These are phyloP conservation scores for Nasonia longicornis DNA, from an alignment of 1,140 invertebrate genomes.

Conservation along the genomic window DNA sequence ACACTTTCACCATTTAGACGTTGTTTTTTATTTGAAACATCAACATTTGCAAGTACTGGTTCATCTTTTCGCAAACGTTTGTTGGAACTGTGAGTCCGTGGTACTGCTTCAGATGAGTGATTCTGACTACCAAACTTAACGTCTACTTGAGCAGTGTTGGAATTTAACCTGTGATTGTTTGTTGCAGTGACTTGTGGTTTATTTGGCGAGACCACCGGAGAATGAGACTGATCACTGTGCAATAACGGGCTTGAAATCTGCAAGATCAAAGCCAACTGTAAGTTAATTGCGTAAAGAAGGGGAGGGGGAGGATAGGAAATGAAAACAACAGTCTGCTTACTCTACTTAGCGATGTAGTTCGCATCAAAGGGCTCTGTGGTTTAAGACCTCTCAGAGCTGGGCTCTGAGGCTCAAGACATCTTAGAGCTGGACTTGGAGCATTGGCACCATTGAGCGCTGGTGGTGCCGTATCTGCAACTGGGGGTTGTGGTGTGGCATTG, in stretches of 20 bases:
- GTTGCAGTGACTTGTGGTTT: slow-evolving; percentile 55
- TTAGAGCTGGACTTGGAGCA: slow-evolving; percentile 61
- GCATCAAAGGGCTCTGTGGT: slow-evolving; percentile 65
- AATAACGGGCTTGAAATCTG: slow-evolving; percentile 64
- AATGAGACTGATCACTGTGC: slow-evolving; percentile 64
- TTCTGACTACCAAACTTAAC: slow-evolving; percentile 55
- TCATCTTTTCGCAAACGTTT: slow-evolving; percentile 74
- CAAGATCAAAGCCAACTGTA: slow-evolving; percentile 34
- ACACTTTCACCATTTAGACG: slow-evolving; percentile 66
- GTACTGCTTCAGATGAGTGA: slow-evolving; percentile 68
- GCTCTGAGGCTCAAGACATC: slow-evolving; percentile 62
- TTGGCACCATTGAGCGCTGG: slow-evolving; percentile 65
- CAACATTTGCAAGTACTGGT: slow-evolving; percentile 34
- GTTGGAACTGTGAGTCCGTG: slow-evolving; percentile 74
- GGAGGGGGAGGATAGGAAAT: not conserved
- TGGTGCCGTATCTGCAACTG: slow-evolving; percentile 61
- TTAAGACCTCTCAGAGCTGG: slow-evolving; percentile 61
- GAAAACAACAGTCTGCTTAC: slow-evolving; percentile 51
- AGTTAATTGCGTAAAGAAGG: not conserved
- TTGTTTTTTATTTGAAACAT: slow-evolving; percentile 55
- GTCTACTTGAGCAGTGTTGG: slow-evolving; percentile 50
- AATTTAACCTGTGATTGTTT: slow-evolving; percentile 61
- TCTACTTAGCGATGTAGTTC: slow-evolving; percentile 59
- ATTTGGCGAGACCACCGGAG: slow-evolving; percentile 61
- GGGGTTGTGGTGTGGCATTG: slow-evolving; percentile 63